Evolutionary conservation across 2,888 invertebrate genomes (phyloP).

Genomic region (Caprella mutica): DNA sequence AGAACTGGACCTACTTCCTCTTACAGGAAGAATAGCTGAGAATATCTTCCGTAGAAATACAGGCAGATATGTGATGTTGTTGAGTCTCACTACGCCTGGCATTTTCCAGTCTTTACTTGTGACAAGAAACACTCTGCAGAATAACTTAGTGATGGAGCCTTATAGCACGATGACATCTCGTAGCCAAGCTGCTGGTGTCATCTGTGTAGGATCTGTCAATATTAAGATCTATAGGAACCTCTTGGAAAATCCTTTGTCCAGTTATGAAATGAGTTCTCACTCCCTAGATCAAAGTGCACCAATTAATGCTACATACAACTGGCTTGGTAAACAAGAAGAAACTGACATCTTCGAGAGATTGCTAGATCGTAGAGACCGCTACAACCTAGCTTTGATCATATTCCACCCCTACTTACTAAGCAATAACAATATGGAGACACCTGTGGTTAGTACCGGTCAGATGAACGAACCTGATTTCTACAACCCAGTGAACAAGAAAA

Average conservation of each 20-base stretch:
- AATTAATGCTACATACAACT: constrained; percentile 89
- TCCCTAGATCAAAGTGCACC: constrained; percentile 82
- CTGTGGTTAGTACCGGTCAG: constrained; percentile 47
- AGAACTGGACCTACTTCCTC: constrained; percentile 64
- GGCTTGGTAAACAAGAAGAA: constrained; percentile 56
- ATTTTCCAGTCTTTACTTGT: constrained; percentile 63
- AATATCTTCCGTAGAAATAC: constrained; percentile 82
- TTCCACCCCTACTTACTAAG: constrained; percentile 84
- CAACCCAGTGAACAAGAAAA: constrained; percentile 56
- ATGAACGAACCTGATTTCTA: constrained; percentile 63
- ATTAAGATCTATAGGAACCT: constrained; percentile 80
- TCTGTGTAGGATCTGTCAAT: constrained; percentile 78
- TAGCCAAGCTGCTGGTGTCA: constrained; percentile 80
- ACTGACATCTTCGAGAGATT: constrained; percentile 40
- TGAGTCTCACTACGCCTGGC: constrained; percentile 46
- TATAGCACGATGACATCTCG: constrained; percentile 66
- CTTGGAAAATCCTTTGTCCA: constrained; percentile 76
- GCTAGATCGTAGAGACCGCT: constrained; percentile 66
- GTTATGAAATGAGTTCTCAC: constrained; percentile 91
- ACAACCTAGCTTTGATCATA: constrained; percentile 81
- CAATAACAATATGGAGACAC: constrained; percentile 54
- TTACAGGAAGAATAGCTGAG: constrained; percentile 60
- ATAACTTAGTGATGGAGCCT: constrained; percentile 75
- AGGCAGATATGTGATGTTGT: constrained; percentile 74
- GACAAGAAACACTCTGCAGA: constrained; percentile 71